Evolutionary conservation across 1,140 invertebrate genomes (phyloP), one percentile per base, ranked within the genome.

Genomic region (Meloidogyne exigua): DNA sequence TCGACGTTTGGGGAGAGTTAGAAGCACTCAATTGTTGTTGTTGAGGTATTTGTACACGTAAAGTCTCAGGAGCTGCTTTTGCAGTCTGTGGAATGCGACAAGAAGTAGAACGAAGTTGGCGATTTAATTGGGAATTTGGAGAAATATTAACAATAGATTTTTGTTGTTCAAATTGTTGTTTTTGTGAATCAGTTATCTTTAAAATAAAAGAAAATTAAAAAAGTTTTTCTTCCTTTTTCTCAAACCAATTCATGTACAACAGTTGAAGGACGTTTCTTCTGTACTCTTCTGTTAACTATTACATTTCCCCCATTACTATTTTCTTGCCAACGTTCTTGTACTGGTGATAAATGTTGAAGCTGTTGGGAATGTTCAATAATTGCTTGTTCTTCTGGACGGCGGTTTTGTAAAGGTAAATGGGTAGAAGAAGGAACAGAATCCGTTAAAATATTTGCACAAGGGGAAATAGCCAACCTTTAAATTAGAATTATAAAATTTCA

Each of bases 381-480:
- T 72, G 70, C 25, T 23, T 42, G 26, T 69, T 39, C 39, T 23
- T 44, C 26, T 12, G 12, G 28, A 68, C 75, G n/a, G 26, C 75
- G 63, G 10, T 39, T 0, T 15, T 69, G 21, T 49, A 5, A 21
- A 15, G 23, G 76, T 32, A n/a, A n/a, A 57, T 42, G 5, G 3
- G 26, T 68, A 13, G 68, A 69, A 65, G 68, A 63, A 66, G 67
- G 76, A 66, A 26, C 9, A 9, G 25, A 13, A n/a, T 2, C 2
- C 2, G 23, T 32, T 21, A 68, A 26, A 21, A 49, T 28, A 39
- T 12, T 39, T 21, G 64, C 81, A 57, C 82, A 81, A 3, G 82
- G 74, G 13, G 82, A 84, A 62, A 85, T 86, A 15, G 83, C 84
- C 39, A 85, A 84, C 36, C 83, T 68, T 9, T 21, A 7, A 18